Percentiles rank a stretch among this genome's conserved stretches.
Conservation (phyloP, 2,797 vertebrate species). For the Sebastes alutus region DNA sequence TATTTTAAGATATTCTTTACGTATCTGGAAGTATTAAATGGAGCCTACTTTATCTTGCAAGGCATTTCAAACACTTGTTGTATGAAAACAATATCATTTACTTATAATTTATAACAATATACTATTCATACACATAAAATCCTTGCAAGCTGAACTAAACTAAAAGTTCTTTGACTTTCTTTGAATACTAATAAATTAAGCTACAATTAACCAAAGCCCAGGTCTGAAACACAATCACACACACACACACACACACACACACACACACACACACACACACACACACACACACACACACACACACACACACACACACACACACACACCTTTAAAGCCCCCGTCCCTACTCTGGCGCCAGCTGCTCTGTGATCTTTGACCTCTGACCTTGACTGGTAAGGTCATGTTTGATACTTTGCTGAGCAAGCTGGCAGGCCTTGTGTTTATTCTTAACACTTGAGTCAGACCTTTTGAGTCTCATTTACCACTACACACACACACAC, state of each 20-base stretch:
- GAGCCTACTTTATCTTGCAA: conserved; percentile 4
- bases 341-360: neutral
- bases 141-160: conserved; percentile 9
- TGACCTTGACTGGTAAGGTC: conserved; percentile 11
- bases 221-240: conserved; percentile 29
- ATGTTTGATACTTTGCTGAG: neutral
- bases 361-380: conserved; percentile 4
- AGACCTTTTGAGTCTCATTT: neutral
- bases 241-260: neutral
- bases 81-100: neutral
- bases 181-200: neutral
- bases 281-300: conserved; percentile 10
- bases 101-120: neutral
- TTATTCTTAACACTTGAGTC: neutral
- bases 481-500: neutral
- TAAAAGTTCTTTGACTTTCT: neutral
- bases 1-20: neutral
- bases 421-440: neutral
- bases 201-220: neutral
- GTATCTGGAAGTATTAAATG: neutral
- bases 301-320: neutral
- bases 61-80: neutral
- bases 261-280: conserved; percentile 8
- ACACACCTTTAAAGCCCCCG: neutral
- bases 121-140: neutral